phyloP scores from a whole-genome alignment of 2,797 vertebrate genomes.

The Spea hammondii region DNA sequence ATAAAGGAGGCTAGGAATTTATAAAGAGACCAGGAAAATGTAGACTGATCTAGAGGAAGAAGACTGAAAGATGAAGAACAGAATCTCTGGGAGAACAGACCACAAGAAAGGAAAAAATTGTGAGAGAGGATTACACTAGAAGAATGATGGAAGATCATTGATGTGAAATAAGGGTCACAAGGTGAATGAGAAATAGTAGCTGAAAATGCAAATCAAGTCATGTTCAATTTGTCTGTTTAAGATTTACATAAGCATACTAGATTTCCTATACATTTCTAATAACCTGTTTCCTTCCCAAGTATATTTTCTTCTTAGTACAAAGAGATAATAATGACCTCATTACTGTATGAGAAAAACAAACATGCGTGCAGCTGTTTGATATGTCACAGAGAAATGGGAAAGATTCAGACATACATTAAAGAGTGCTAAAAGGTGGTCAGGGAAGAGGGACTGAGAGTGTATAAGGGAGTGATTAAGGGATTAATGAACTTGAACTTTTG shows the following conservation, averaged over 20 bases:
- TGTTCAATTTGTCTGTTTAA: constrained; percentile 1
- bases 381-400: background rate
- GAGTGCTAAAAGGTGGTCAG: background rate
- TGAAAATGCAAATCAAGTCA: background rate
- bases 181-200: background rate
- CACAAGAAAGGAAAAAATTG: too few species aligned
- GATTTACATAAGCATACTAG: constrained; percentile 10
- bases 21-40: too few species aligned
- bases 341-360: constrained; percentile 6
- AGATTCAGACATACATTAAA: background rate
- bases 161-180: background rate
- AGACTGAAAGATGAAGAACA: too few species aligned
- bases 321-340: constrained; percentile 17
- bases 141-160: background rate
- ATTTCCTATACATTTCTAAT: constrained; percentile 24
- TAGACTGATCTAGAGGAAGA: too few species aligned
- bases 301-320: background rate
- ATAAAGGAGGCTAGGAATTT: too few species aligned
- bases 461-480: background rate
- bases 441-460: background rate
- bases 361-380: background rate
- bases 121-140: background rate
- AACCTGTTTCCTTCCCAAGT: background rate
- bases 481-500: background rate
- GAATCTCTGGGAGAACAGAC: too few species aligned